A percentile compares a stretch with the other conserved stretches of the same genome.
Conservation (phyloP, 2,113 vertebrate genomes). For the Salminus brasiliensis region DNA sequence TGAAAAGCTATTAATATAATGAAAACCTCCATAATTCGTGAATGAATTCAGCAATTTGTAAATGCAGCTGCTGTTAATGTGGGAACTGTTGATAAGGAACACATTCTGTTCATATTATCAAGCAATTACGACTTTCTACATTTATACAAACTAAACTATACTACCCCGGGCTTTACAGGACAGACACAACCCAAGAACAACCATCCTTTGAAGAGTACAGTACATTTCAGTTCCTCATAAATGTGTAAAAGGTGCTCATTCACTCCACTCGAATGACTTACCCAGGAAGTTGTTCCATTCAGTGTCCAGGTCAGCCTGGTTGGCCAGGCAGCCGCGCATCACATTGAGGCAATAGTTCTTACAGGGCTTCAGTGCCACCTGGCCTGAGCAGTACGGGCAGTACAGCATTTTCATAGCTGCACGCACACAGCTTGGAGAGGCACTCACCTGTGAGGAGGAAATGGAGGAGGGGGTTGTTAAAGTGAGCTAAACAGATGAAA, state of each 20-base stretch:
- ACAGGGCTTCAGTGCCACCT: constrained; percentile 92
- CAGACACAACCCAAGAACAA: background rate
- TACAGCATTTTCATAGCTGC: constrained; percentile 96
- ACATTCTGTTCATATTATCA: no score
- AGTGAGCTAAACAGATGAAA: constrained; percentile 22
- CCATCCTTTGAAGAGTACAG: no score
- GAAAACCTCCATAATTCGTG: no score
- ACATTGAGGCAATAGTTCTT: constrained; percentile 98
- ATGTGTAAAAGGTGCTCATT: constrained; percentile 3
- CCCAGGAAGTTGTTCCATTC: constrained; percentile 98
- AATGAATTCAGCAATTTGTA: no score
- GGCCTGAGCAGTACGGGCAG: constrained; percentile 90
- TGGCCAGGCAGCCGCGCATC: constrained; percentile 94
- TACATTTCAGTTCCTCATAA: background rate
- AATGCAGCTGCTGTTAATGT: no score
- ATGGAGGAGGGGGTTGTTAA: constrained; percentile 41
- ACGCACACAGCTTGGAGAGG: constrained; percentile 84
- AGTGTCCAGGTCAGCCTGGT: constrained; percentile 91
- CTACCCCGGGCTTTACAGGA: no score
- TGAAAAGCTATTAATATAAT: no score
- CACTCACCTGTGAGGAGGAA: constrained; percentile 80
- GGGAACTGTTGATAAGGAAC: no score
- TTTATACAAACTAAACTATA: no score
- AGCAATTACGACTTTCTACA: background rate
- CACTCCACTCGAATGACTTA: constrained; percentile 66